Base-by-base conservation (phyloP, 2,888 invertebrate genomes). In the Lymantria monacha region DNA sequence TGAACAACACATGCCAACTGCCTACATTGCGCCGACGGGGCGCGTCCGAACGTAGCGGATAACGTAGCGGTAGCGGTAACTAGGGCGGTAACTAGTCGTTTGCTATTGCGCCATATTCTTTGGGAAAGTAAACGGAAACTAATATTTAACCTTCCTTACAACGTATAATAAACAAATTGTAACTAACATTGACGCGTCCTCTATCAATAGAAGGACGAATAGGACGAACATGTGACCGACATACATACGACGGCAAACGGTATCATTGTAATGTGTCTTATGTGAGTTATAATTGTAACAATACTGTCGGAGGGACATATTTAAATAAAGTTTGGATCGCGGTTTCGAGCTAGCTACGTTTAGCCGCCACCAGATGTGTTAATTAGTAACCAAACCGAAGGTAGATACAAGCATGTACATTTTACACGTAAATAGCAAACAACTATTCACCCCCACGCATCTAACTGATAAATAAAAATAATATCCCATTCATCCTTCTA, bases 1-100 rank as follows among this genome's bases (percentile, higher is more conserved):
- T 92, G 83, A 83, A 89, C 85, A 93, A 52, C 85, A 93, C 90
- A 94, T 67, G 64, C 67, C 61, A 53, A 51, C 53, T 49, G 65
- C 64, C 57, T 60, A 61, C 66, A 65, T 50, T 44, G 57, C 58
- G 43, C 59, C 53, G 48, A 59, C 43, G 44, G 37, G 9, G n/a
- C 48, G 30, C 48, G 30, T 37, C 13, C 41, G 49, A 13, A 46
- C 47, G 47, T 40, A 36, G 44, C 51, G 46, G 51, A 44, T 43
- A 46, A 50, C 50, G 46, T 43, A 44, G 51, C 51, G 51, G 44
- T 41, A 44, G 51, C 47, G 51, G 42, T 51, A 36, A 46, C 46
- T 14, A 33, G 33, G 51, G 52, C 54, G 46, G 60, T 22, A 22
- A 69, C 69, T 66, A 64, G 66, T 63, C 64, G 74, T 69, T 70